Percentiles rank a stretch among this genome's conserved stretches.
Conservation (phyloP, 1,140 invertebrate species). For the Ceratosolen fusciceps region DNA sequence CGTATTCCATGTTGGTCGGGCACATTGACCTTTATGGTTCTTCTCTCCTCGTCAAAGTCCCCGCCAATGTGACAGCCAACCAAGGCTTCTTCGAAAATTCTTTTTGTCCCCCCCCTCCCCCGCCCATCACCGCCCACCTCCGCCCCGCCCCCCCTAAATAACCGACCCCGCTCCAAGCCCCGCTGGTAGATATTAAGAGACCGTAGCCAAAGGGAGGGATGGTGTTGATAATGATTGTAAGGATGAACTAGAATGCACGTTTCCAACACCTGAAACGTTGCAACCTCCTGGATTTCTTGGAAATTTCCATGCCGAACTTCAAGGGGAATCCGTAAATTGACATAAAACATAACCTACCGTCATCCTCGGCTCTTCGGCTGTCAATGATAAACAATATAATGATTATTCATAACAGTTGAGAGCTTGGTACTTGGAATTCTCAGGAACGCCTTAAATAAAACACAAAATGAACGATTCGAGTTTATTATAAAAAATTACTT, state of each 20-base stretch:
- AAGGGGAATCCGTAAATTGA: constrained; percentile 22
- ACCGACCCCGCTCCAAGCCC: too few relatives aligned
- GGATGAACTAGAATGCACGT: background rate
- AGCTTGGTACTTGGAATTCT: constrained; percentile 4
- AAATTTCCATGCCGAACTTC: background rate
- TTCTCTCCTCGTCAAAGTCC: too few relatives aligned
- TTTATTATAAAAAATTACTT: background rate
- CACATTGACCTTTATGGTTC: too few relatives aligned
- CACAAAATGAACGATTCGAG: constrained; percentile 9
- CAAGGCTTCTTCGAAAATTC: too few relatives aligned
- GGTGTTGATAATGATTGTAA: background rate
- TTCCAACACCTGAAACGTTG: background rate
- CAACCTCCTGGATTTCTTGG: background rate
- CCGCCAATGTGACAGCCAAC: too few relatives aligned
- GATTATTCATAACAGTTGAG: constrained; percentile 25
- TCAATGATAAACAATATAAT: constrained; percentile 35
- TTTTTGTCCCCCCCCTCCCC: too few relatives aligned
- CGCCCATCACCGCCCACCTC: too few relatives aligned
- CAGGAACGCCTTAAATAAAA: background rate
- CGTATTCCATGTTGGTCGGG: too few relatives aligned
- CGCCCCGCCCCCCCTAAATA: too few relatives aligned
- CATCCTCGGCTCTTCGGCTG: constrained; percentile 14
- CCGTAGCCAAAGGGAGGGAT: background rate
- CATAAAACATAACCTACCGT: constrained; percentile 39
- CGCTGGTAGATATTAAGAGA: too few relatives aligned